A percentile compares a stretch with the other conserved stretches of the same genome.
Evolutionary conservation across 2,113 vertebrate genomes (phyloP).

Genomic region (rat (Rattus norvegicus)): DNA sequence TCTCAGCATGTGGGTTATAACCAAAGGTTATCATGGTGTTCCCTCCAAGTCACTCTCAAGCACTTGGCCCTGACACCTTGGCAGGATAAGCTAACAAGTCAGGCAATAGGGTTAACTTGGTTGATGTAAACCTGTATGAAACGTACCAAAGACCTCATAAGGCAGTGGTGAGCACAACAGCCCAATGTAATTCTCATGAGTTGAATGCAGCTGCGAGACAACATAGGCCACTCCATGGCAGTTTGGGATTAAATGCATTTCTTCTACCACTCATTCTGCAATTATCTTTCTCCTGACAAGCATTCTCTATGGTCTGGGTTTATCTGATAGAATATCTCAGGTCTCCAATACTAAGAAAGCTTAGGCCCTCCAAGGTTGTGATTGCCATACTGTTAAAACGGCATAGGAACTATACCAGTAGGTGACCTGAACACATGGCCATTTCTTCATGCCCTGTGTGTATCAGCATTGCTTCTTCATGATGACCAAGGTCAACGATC

Average conservation of each 20-base stretch:
- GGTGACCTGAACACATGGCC: neutral
- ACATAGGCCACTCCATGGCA: neutral
- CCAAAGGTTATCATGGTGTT: neutral
- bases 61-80: neutral
- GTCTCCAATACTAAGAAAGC: neutral
- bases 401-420: neutral
- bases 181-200: neutral
- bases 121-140: neutral
- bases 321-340: neutral
- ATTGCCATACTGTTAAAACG: neutral
- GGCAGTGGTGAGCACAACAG: neutral
- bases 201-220: neutral
- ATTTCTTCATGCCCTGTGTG: neutral
- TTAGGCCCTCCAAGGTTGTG: neutral
- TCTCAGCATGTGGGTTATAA: neutral
- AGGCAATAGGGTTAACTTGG: neutral
- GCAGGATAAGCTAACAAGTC: slow-evolving; percentile 24
- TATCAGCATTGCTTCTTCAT: neutral
- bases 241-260: neutral
- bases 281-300: neutral
- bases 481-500: neutral
- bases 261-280: neutral
- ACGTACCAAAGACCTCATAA: neutral
- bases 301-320: neutral
- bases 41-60: neutral